Evolutionary conservation across 1,140 invertebrate genomes (phyloP), one percentile per base, ranked within the genome.

Genomic region (Aphis gossypii): DNA sequence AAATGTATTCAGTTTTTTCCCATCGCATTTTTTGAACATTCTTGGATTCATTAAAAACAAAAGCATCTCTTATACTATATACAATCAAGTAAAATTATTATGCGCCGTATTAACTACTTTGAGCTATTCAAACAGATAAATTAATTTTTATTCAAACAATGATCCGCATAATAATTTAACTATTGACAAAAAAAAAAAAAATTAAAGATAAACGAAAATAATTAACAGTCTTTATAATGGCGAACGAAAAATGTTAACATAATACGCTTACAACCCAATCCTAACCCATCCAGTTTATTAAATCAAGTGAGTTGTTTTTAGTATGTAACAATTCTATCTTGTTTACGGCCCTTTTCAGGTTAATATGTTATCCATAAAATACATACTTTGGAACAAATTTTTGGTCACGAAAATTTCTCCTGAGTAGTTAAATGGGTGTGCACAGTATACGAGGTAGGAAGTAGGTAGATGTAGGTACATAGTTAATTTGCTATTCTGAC

Each of bases 401-500:
- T 86, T 46, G 41, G 84, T 30, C 44, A 86, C 44, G 44, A n/a
- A 86, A 46, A 86, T 30, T 86, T 44, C 41, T 46, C 21, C 1
- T 1, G 41, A 44, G 83, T 86, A 25, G 23, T 86, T 86, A 46
- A 86, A 86, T 46, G 44, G 44, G 83, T 38, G 20, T 41, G 82
- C 8, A 23, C 21, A 1, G n/a, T 30, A 9, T 84, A 84, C 38
- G 38, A 41, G 38, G 38, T 41, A 41, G 38, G 38, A 7, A 25
- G 7, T 44, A 9, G 21, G 35, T 83, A 30, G 14, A 18, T 2
- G 38, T 2, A 51, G 48, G 48, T 18, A 25, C 18, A 76, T 76
- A n/a, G 41, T 23, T 84, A 84, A 84, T 84, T 83, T 86, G 41
- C 30, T 46, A 86, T 86, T 87, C 30, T 48, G 44, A 87, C 84